Conservation (phyloP, 2,113 vertebrate species). For the Xiphophorus couchianus region DNA sequence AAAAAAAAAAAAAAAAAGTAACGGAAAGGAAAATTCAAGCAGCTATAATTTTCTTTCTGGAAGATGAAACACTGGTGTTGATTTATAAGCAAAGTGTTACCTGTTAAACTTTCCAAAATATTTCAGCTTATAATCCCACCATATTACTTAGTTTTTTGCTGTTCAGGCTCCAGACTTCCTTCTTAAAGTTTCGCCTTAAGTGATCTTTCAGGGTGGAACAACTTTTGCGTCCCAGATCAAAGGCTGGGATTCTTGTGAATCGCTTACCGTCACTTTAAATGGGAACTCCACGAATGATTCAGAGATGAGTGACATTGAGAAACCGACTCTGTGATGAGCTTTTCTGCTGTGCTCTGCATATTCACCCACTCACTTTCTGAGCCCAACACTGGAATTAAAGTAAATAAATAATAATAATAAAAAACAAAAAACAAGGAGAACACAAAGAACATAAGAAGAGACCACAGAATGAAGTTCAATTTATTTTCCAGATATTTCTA, state of each 20-base stretch:
- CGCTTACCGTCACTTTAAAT: constrained; percentile 59
- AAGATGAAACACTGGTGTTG: background rate
- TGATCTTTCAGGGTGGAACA: constrained; percentile 16
- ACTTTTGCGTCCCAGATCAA: constrained; percentile 4
- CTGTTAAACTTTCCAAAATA: background rate
- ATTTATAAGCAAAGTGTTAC: background rate
- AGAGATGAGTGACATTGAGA: constrained; percentile 57
- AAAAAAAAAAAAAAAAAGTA: too few relatives aligned
- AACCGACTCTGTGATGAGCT: constrained; percentile 43
- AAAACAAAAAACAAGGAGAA: background rate
- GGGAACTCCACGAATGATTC: constrained; percentile 73
- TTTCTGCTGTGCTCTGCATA: constrained; percentile 22
- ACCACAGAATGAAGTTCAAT: constrained; percentile 33
- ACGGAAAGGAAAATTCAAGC: background rate
- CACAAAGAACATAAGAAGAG: background rate
- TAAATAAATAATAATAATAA: background rate
- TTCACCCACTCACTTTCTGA: constrained; percentile 22
- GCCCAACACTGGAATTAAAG: constrained; percentile 24
- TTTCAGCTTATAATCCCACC: background rate
- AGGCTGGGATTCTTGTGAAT: constrained; percentile 49
- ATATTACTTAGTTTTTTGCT: background rate
- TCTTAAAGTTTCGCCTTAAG: constrained; percentile 7
- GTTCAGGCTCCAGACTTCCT: background rate
- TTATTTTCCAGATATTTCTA: constrained; percentile 54
- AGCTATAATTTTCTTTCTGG: background rate